These are phyloP conservation scores for Semotilus atromaculatus DNA, from an alignment of 2,797 vertebrate species.

Conservation along the genomic window DNA sequence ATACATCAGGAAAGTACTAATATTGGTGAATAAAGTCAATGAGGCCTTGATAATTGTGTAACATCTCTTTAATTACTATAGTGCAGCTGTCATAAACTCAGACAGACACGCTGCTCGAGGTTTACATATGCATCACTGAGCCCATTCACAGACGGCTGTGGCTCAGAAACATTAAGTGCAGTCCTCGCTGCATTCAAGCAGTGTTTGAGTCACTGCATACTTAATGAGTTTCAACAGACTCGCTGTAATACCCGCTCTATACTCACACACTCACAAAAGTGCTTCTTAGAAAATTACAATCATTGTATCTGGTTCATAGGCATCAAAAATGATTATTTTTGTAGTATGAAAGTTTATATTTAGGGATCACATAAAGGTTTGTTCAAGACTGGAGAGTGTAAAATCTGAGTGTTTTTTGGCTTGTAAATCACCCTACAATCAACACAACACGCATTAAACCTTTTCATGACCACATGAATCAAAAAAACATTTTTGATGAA, in stretches of 20 bases:
- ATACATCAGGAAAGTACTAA: neutral
- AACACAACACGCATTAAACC: no score
- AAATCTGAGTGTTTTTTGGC: neutral
- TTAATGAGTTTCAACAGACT: neutral
- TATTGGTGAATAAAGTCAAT: neutral
- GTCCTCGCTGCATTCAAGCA: neutral
- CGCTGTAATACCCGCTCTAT: no score
- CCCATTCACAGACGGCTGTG: conserved; percentile 26
- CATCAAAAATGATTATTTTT: neutral
- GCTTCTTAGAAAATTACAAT: no score
- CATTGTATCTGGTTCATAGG: no score
- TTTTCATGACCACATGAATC: neutral
- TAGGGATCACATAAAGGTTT: neutral
- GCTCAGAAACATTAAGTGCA: neutral
- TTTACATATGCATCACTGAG: conserved; percentile 39
- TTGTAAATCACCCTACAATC: neutral
- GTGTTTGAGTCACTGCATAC: neutral
- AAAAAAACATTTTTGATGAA: no score
- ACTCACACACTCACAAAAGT: no score
- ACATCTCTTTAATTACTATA: neutral
- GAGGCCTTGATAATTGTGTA: neutral
- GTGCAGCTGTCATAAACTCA: conserved; percentile 8
- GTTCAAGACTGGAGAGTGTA: neutral
- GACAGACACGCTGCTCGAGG: neutral
- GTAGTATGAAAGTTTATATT: neutral